Evolutionary conservation across 2,797 vertebrate species (phyloP), one percentile per base, ranked within the genome.

Genomic region (Menidia menidia): DNA sequence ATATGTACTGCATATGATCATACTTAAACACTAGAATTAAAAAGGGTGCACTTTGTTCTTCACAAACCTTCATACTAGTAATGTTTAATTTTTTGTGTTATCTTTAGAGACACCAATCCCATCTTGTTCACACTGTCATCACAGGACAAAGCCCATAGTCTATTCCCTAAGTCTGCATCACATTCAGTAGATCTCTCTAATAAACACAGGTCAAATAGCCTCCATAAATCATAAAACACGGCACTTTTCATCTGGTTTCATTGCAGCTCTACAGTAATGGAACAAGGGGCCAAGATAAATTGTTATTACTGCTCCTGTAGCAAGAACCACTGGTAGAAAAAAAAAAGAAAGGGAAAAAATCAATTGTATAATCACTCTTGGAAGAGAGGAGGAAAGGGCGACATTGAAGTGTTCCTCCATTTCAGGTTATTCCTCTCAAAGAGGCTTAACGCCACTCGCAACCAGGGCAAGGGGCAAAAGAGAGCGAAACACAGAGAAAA

Each of bases 211-310:
- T 92, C 92, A 93, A 92, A 93, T 91, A 91, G 90, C 88, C 83
- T 79, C 90, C 87, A 93, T 94, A 92, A 93, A 93, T 94, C 93
- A 93, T 90, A 92, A 88, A 90, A 86, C 72, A 78, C 70, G 77
- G 84, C 89, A 87, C 81, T 90, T 91, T 92, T 88, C 84, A 73
- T 89, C 87, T 82, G 87, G 70, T 91, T 92, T 89, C 82, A 51
- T 81, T 69, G 86, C 84, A 82, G 88, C 88, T 77, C 80, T 64
- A 77, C 86, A 85, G 81, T 92, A 94, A 93, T 94, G 89, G 88
- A 92, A 94, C 90, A 92, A 91, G 90, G 86, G 90, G 85, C 88
- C 79, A 88, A 92, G 90, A 94, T 93, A 93, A 92, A 93, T 93
- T 93, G 92, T 92, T 94, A 93, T 94, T 94, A 92, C 90, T 90